phyloP scores from a whole-genome alignment of 2,888 invertebrate genomes.

The Copidosoma aretas region DNA sequence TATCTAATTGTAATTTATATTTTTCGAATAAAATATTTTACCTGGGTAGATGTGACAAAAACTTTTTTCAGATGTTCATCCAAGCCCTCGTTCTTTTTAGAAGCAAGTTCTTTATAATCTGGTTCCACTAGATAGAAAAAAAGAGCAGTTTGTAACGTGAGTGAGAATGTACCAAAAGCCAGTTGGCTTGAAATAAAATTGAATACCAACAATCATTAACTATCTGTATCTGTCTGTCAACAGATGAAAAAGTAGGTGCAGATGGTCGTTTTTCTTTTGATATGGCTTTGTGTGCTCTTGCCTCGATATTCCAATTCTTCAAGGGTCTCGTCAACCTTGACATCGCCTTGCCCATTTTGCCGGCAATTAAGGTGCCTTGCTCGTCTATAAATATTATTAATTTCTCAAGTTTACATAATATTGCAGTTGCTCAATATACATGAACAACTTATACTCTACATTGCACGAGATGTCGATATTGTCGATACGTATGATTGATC shows the following conservation, averaged over 20 bases:
- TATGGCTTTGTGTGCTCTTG: constrained; percentile 75
- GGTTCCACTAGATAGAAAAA: constrained; percentile 65
- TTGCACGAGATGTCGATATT: background rate
- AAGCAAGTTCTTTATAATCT: constrained; percentile 68
- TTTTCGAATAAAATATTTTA: constrained; percentile 37
- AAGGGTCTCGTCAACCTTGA: constrained; percentile 68
- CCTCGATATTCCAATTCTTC: constrained; percentile 77
- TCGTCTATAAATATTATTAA: background rate
- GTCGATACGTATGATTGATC: background rate
- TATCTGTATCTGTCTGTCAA: constrained; percentile 70
- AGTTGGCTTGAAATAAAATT: constrained; percentile 8
- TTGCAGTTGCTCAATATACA: background rate
- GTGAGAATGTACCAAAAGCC: background rate
- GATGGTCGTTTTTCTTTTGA: constrained; percentile 70
- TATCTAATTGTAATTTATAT: constrained; percentile 28
- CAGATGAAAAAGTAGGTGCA: constrained; percentile 74
- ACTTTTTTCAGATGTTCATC: constrained; percentile 73
- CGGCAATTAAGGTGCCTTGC: background rate
- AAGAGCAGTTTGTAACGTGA: background rate
- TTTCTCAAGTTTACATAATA: background rate
- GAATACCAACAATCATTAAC: constrained; percentile 63
- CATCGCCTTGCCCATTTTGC: constrained; percentile 71
- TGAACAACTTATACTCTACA: background rate
- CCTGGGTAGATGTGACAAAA: constrained; percentile 72
- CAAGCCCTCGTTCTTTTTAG: constrained; percentile 69